phyloP scores from a whole-genome alignment of 2,113 vertebrate genomes.

The Riparia riparia region DNA sequence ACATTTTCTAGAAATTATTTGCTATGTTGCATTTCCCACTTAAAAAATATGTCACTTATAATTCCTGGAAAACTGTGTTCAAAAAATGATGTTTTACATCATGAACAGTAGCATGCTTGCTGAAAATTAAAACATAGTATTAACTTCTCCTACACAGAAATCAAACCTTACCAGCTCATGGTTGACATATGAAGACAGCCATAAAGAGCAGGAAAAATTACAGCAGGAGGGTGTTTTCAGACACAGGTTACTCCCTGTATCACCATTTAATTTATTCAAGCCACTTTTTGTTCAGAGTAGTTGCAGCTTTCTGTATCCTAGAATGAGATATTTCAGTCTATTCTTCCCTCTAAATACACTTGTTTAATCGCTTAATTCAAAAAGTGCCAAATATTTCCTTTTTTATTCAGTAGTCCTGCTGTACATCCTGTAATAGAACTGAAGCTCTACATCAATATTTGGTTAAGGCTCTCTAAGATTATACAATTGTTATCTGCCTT shows the following conservation, averaged over 20 bases:
- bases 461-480: background rate
- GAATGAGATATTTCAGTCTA: background rate
- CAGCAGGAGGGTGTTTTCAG: background rate
- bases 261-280: background rate
- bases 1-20: background rate
- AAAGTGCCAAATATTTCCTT: background rate
- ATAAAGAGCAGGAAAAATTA: background rate
- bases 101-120: background rate
- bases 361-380: background rate
- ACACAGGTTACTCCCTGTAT: background rate
- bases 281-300: background rate
- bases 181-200: background rate
- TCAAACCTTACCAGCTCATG: background rate
- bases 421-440: background rate
- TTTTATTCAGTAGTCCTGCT: background rate
- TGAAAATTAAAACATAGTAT: background rate
- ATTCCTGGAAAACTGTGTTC: background rate
- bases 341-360: background rate
- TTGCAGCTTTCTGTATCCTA: background rate
- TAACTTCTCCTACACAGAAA: background rate
- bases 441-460: background rate
- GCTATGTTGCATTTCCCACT: background rate
- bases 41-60: background rate
- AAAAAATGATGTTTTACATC: background rate
- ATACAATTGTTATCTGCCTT: background rate